Percentiles rank a stretch among this genome's conserved stretches.
phyloP scores from a whole-genome alignment of 1,140 invertebrate genomes.

The Macrostomum lignano region DNA sequence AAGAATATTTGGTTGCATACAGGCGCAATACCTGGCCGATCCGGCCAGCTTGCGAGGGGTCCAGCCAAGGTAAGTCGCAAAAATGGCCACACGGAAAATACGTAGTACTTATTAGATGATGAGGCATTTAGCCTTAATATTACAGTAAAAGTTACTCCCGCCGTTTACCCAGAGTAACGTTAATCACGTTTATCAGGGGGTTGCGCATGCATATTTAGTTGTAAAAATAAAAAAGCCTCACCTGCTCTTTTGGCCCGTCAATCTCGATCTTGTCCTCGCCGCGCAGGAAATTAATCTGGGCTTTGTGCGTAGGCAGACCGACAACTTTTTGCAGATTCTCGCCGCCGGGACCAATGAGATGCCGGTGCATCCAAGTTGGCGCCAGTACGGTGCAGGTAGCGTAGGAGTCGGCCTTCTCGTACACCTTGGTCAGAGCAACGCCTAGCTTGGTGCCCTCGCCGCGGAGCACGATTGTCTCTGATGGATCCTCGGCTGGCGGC shows the following conservation, averaged over 20 bases:
- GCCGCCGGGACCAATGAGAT: slow-evolving; percentile 79
- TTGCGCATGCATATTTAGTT: no score
- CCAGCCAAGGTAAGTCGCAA: no score
- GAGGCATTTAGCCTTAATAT: no score
- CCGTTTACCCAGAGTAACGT: no score
- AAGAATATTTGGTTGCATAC: neutral
- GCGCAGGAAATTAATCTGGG: slow-evolving; percentile 71
- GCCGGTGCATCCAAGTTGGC: slow-evolving; percentile 79
- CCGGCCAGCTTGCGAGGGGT: no score
- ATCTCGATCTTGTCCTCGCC: slow-evolving; percentile 66
- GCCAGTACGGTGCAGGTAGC: slow-evolving; percentile 53
- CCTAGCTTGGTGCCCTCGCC: slow-evolving; percentile 37
- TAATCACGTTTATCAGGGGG: no score
- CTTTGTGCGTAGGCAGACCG: slow-evolving; percentile 14
- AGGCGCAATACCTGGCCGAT: no score
- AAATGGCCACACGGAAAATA: no score
- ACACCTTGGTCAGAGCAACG: slow-evolving; percentile 59
- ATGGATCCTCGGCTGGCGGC: slow-evolving; percentile 37
- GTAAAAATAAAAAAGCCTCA: no score
- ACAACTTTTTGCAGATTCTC: slow-evolving; percentile 53
- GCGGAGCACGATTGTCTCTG: slow-evolving; percentile 71
- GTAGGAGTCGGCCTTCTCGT: slow-evolving; percentile 76
- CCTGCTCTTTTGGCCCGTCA: slow-evolving; percentile 77
- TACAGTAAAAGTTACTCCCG: no score
- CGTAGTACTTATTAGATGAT: no score